Percentiles rank a stretch among this genome's conserved stretches.
phyloP scores from a whole-genome alignment of 2,888 invertebrate genomes.

The Agelastica alni region DNA sequence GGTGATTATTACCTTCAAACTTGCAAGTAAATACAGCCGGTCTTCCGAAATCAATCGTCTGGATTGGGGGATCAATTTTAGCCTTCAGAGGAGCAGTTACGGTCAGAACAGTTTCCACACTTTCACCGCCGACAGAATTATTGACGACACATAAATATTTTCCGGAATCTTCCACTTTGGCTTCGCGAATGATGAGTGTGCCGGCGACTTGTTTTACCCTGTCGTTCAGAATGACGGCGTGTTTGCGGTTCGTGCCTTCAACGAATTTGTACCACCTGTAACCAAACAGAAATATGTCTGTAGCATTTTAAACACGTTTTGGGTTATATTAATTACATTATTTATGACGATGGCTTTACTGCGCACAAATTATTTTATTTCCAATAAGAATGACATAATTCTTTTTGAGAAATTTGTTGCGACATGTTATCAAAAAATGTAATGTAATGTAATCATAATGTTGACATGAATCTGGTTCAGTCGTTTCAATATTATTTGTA shows the following conservation, averaged over 20 bases:
- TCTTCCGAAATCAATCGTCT: conserved; percentile 92
- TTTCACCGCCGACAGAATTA: conserved; percentile 92
- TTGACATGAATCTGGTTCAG: too few relatives aligned
- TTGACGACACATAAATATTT: conserved; percentile 93
- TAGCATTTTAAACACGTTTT: too few relatives aligned
- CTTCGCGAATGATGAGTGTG: conserved; percentile 89
- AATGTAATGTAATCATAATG: too few relatives aligned
- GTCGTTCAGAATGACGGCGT: conserved; percentile 87
- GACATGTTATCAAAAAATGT: too few relatives aligned
- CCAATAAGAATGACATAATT: too few relatives aligned
- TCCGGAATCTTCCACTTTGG: conserved; percentile 90
- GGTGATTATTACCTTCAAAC: conserved; percentile 71
- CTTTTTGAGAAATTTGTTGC: too few relatives aligned
- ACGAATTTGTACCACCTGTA: conserved; percentile 94
- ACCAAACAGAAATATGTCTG: conserved; percentile 61
- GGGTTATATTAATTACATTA: too few relatives aligned
- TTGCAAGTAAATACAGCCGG: conserved; percentile 91
- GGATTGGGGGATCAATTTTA: conserved; percentile 82
- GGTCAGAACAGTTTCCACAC: conserved; percentile 88
- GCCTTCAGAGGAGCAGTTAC: conserved; percentile 90
- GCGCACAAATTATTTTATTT: too few relatives aligned
- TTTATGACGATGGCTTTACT: too few relatives aligned
- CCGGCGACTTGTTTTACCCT: conserved; percentile 92
- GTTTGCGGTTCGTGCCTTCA: conserved; percentile 82
- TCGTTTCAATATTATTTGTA: too few relatives aligned